Conservation (phyloP, 2,797 vertebrate species). For the Acanthopagrus latus region DNA sequence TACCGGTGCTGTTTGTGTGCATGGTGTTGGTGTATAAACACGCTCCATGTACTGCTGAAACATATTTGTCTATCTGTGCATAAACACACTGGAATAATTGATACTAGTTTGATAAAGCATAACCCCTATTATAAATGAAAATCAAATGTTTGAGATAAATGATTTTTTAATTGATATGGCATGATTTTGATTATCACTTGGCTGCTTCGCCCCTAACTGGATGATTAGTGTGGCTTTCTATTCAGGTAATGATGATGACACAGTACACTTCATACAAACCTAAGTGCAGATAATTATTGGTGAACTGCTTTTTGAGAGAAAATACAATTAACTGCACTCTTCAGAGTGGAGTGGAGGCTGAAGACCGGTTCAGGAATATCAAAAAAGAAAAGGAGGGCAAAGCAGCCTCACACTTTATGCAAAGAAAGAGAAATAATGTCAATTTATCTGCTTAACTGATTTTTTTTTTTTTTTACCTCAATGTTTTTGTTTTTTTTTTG, state of each 20-base stretch:
- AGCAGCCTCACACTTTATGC: neutral
- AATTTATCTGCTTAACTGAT: neutral
- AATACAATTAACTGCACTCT: neutral
- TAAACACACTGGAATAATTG: conserved; percentile 5
- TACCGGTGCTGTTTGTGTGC: neutral
- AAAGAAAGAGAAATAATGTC: neutral
- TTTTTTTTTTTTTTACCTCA: neutral
- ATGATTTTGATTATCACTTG: neutral
- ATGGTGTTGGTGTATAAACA: too few species aligned
- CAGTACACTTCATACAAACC: neutral
- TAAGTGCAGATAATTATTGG: neutral
- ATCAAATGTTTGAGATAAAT: conserved; percentile 22
- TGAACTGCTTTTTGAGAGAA: neutral
- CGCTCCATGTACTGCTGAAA: neutral
- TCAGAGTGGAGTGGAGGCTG: neutral
- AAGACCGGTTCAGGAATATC: neutral
- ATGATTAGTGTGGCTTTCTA: neutral
- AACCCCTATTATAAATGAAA: conserved; percentile 10
- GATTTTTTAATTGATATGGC: conserved; percentile 9
- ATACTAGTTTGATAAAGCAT: conserved; percentile 4
- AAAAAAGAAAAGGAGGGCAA: neutral
- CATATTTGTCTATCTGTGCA: neutral
- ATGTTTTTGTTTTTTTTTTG: too few species aligned
- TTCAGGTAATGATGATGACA: neutral
- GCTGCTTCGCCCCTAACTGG: neutral